Base-by-base conservation (phyloP, 92 coral and sea anemone species). In the Ricordea florida region DNA sequence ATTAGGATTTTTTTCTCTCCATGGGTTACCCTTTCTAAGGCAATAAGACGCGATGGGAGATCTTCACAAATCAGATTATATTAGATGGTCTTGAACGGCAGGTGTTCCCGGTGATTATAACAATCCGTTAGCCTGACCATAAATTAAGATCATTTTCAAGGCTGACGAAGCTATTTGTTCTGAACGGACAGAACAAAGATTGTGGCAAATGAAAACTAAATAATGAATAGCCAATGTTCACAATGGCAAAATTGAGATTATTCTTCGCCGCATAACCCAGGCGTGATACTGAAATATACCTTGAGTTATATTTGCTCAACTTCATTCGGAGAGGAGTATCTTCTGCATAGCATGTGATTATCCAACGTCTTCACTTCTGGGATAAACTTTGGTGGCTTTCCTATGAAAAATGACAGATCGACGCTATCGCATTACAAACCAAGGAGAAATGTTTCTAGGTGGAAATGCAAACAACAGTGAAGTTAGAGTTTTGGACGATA, bases 231-330 rank as follows among this genome's bases (percentile, higher is more conserved):
- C 47, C 58, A 49, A 68, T 55, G 26, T 68, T 26, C 38, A 24
- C 52, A 13, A 68, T 33, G 25, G 35, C 41, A n/a, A 34, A 43
- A 49, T 68, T 68, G 70, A 49, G 32, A 50, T 22, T 49, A 50
- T 49, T 68, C 48, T 68, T 62, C 49, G 75, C 75, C 52, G 75
- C 49, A 35, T 33, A 27, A 49, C 55, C 33, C 33, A n/a, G n/a
- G n/a, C n/a, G n/a, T n/a, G n/a, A n/a, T n/a, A n/a, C n/a, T n/a
- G n/a, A n/a, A n/a, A n/a, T n/a, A n/a, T n/a, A n/a, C n/a, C n/a
- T n/a, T n/a, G n/a, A n/a, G n/a, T n/a, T n/a, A n/a, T n/a, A n/a
- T n/a, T n/a, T n/a, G n/a, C n/a, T n/a, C n/a, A n/a, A n/a, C n/a
- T n/a, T n/a, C n/a, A n/a, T n/a, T n/a, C n/a, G n/a, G n/a, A n/a